A percentile compares a stretch with the other conserved stretches of the same genome.
Conservation (phyloP, 2,113 vertebrate genomes). For the Daboia siamensis region DNA sequence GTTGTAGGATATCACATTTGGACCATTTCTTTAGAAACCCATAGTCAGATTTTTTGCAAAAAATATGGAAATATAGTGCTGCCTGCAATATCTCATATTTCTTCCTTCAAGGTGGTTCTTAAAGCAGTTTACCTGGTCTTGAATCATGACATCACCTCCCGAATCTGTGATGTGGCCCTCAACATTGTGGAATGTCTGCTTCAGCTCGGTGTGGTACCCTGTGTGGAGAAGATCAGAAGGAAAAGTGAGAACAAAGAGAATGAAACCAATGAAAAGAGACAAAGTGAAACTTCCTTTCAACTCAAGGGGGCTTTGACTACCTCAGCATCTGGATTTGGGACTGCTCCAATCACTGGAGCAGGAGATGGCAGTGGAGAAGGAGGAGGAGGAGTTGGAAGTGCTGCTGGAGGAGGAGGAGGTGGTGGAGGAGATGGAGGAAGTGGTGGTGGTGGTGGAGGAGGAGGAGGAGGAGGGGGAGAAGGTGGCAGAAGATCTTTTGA, state of each 20-base stretch:
- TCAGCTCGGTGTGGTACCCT: constrained; percentile 92
- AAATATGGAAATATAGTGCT: background rate
- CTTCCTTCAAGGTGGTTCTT: constrained; percentile 80
- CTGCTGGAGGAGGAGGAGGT: constrained; percentile 61
- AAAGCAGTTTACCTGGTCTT: constrained; percentile 94
- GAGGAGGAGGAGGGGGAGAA: constrained; percentile 67
- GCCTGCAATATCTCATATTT: constrained; percentile 9
- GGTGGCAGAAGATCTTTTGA: constrained; percentile 81
- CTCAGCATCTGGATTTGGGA: constrained; percentile 68
- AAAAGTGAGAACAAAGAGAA: constrained; percentile 93
- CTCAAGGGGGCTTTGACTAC: constrained; percentile 72
- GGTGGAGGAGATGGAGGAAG: constrained; percentile 73
- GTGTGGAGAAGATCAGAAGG: constrained; percentile 80
- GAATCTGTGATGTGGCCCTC: constrained; percentile 92
- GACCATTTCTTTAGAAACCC: background rate
- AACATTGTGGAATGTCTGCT: constrained; percentile 96
- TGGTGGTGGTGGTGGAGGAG: constrained; percentile 62
- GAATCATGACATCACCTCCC: constrained; percentile 94
- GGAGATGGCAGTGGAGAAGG: constrained; percentile 73
- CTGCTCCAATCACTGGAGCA: constrained; percentile 59
- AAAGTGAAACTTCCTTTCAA: constrained; percentile 80
- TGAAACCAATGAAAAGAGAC: constrained; percentile 73
- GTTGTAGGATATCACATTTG: background rate
- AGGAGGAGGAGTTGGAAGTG: constrained; percentile 68
- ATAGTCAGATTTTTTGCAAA: background rate